Base-by-base conservation (phyloP, 2,113 vertebrate species). In the Oncorhynchus masou region DNA sequence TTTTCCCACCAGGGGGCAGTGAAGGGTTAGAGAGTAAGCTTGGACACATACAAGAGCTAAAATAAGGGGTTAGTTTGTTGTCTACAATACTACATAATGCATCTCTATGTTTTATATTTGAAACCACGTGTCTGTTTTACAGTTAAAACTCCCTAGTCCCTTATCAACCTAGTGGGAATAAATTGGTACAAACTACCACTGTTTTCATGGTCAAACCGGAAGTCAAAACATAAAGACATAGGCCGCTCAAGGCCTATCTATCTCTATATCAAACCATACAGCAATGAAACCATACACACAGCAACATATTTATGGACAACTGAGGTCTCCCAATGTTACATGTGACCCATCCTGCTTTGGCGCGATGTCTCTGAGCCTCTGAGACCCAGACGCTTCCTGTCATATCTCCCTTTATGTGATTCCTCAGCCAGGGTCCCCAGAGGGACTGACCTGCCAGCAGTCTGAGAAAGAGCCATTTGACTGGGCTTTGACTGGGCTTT, bases 391-490 rank as follows among this genome's bases (percentile, higher is more conserved):
- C 62, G n/a, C 45, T 71, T 24, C 74, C 77, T 81, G 71, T 81
- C 82, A 85, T 84, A 77, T 86, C 29, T 70, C 75, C 51, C 66
- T 80, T 70, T 60, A 76, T 78, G 69, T 31, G 59, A 75, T 68
- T 74, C 73, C 45, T 19, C 68, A 70, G 67, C 70, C 66, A 79
- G 60, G 66, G 70, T 82, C 78, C 70, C 29, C 57, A 39, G 75
- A 78, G 51, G 77, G 74, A 24, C 83, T 64, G 74, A 57, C 73
- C 79, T 68, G 78, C 65, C 74, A 79, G 77, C 68, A 81, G 66
- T 85, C 83, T 83, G 78, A 84, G 80, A 85, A 80, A 79, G 77
- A 62, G 78, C 84, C 81, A 87, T 90, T 90, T 83, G 76, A 88
- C 76, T 79, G 81, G 71, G 76, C 80, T 81, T 90, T 87, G 76